phyloP scores from a whole-genome alignment of 2,113 vertebrate genomes.

The Corvus hawaiiensis region DNA sequence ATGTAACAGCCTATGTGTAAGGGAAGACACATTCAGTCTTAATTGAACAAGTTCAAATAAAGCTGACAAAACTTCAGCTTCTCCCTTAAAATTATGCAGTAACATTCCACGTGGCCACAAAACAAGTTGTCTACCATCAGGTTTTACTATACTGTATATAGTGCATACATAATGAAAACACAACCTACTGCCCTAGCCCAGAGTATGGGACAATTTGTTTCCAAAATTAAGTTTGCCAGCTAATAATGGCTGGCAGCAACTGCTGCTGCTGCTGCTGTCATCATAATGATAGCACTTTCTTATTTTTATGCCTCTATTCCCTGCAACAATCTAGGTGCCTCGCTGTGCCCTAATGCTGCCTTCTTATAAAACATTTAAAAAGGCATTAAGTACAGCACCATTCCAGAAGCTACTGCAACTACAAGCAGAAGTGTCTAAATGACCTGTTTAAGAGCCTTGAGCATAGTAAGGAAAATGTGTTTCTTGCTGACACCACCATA shows the following conservation, averaged over 20 bases:
- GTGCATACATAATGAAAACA: neutral
- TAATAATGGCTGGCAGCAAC: slow-evolving; percentile 19
- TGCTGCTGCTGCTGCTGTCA: neutral
- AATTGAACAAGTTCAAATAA: neutral
- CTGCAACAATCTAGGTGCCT: neutral
- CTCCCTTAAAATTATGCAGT: neutral
- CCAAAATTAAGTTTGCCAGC: neutral
- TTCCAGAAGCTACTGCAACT: neutral
- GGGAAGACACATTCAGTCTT: neutral
- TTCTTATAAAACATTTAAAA: slow-evolving; percentile 2
- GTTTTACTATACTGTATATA: neutral
- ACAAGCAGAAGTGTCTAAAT: neutral
- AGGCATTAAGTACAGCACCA: neutral
- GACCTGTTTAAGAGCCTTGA: neutral
- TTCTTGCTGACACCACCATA: neutral
- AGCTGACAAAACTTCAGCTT: neutral
- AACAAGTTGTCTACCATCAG: neutral
- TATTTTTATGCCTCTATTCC: slow-evolving; percentile 37
- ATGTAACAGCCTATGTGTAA: neutral
- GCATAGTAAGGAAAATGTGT: neutral
- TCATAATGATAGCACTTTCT: neutral
- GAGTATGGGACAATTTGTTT: neutral
- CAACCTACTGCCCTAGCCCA: neutral
- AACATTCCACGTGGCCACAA: neutral
- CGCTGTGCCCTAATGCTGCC: neutral